A percentile compares a stretch with the other conserved stretches of the same genome.
phyloP scores from a whole-genome alignment of 2,888 invertebrate genomes.

The Epicampocera succincta region DNA sequence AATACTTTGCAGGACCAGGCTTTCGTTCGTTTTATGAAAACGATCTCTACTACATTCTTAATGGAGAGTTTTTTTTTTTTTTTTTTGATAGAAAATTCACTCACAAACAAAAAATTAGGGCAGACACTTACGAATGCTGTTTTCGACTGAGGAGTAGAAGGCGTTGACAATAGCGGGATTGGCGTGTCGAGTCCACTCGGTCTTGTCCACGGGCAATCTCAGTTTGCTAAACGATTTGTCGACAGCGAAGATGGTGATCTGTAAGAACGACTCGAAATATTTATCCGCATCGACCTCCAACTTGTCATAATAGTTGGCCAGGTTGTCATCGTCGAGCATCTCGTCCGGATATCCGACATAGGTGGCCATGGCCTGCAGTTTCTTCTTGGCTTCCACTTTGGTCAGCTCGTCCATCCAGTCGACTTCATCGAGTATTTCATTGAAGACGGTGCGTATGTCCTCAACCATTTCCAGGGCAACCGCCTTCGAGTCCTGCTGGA shows the following conservation, averaged over 20 bases:
- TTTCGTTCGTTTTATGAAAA: too few relatives aligned
- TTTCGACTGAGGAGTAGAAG: constrained; percentile 92
- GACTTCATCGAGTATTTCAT: constrained; percentile 88
- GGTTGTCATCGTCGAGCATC: constrained; percentile 89
- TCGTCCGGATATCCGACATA: constrained; percentile 97
- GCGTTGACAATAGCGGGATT: constrained; percentile 93
- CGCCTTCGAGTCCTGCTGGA: constrained; percentile 91
- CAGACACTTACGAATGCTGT: constrained; percentile 90
- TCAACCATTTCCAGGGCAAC: constrained; percentile 93
- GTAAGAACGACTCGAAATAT: constrained; percentile 89
- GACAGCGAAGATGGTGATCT: constrained; percentile 90
- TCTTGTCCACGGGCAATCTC: constrained; percentile 90
- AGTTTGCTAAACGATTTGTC: constrained; percentile 90
- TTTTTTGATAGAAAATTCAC: too few relatives aligned
- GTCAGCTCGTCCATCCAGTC: constrained; percentile 97
- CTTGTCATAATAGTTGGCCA: constrained; percentile 89
- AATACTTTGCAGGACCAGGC: too few relatives aligned
- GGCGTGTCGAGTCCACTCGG: constrained; percentile 92
- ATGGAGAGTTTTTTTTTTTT: too few relatives aligned
- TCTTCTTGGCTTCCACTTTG: constrained; percentile 88
- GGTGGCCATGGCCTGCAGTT: constrained; percentile 91
- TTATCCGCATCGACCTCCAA: constrained; percentile 88
- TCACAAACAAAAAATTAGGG: neutral
- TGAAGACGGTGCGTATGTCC: constrained; percentile 91
- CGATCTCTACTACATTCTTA: too few relatives aligned